Evolutionary conservation across 92 coral and sea anemone genomes (phyloP).

Genomic region (Pocillopora meandrina): DNA sequence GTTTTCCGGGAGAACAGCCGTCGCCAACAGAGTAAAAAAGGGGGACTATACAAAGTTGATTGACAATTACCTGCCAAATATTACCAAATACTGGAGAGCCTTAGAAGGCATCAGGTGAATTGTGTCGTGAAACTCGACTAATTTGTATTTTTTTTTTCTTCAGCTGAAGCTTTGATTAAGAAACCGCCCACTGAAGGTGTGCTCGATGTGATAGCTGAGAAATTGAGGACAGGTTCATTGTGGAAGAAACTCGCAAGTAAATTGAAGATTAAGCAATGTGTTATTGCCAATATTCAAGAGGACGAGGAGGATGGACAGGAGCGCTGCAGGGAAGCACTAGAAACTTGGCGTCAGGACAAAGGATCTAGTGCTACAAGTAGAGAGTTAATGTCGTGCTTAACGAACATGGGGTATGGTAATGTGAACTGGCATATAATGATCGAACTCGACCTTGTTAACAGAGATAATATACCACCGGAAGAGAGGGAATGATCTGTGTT

Average conservation of each 20-base stretch:
- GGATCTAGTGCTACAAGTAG: background rate
- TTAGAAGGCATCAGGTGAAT: too few relatives aligned
- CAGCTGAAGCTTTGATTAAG: constrained; percentile 6
- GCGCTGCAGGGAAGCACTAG: constrained; percentile 5
- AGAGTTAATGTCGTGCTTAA: constrained; percentile 17
- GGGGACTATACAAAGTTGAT: too few relatives aligned
- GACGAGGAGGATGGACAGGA: background rate
- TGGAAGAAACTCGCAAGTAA: constrained; percentile 24
- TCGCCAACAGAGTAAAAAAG: too few relatives aligned
- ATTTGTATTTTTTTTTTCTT: background rate
- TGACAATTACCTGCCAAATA: too few relatives aligned
- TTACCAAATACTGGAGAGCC: too few relatives aligned
- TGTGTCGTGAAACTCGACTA: background rate
- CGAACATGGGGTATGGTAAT: constrained; percentile 29
- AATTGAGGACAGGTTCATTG: background rate
- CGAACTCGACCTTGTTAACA: constrained; percentile 10
- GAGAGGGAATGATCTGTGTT: background rate
- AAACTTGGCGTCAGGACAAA: background rate
- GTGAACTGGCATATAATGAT: constrained; percentile 36
- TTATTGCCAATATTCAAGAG: background rate
- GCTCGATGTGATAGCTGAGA: constrained; percentile 18
- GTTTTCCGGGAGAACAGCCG: too few relatives aligned
- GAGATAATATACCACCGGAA: background rate
- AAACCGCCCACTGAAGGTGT: background rate
- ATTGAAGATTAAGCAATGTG: background rate